These are phyloP conservation scores for Malurus melanocephalus DNA, from an alignment of 2,113 vertebrate species.

Conservation along the genomic window DNA sequence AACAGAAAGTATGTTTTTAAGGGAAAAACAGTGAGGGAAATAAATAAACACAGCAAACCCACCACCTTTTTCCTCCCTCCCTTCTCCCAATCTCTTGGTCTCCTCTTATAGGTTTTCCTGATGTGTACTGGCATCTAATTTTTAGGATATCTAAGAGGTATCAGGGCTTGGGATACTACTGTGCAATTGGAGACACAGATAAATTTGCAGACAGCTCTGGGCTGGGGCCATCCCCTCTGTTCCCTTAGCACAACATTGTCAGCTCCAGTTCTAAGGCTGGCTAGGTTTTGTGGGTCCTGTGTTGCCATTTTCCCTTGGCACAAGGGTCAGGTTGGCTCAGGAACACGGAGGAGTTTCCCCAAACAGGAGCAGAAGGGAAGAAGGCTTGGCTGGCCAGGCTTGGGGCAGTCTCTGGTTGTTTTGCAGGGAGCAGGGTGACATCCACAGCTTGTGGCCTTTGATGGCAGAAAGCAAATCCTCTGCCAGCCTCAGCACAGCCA, in stretches of 20 bases:
- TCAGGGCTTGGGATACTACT: not conserved
- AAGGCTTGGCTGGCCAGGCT: not conserved
- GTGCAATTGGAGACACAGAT: not conserved
- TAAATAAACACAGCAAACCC: fast-evolving
- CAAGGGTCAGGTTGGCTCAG: not conserved
- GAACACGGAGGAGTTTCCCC: not conserved
- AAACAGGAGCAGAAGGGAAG: not conserved
- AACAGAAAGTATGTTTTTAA: not conserved
- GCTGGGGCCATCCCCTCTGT: not conserved
- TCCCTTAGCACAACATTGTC: not conserved
- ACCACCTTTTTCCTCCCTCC: not conserved
- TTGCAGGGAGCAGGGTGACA: not conserved
- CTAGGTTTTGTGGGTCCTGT: not conserved
- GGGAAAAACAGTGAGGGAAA: not conserved
- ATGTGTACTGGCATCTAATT: not conserved
- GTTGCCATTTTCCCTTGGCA: fast-evolving
- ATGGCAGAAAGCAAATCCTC: not conserved
- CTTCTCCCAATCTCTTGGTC: fast-evolving
- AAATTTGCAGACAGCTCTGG: not conserved
- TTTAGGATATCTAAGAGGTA: not conserved
- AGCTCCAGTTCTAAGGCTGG: not conserved
- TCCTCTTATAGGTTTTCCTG: not conserved
- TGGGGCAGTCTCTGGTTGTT: not conserved
- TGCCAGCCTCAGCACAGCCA: not conserved
- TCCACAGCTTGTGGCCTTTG: not conserved